phyloP scores from a whole-genome alignment of 2,113 vertebrate genomes.

The Mormyrus lacerda region DNA sequence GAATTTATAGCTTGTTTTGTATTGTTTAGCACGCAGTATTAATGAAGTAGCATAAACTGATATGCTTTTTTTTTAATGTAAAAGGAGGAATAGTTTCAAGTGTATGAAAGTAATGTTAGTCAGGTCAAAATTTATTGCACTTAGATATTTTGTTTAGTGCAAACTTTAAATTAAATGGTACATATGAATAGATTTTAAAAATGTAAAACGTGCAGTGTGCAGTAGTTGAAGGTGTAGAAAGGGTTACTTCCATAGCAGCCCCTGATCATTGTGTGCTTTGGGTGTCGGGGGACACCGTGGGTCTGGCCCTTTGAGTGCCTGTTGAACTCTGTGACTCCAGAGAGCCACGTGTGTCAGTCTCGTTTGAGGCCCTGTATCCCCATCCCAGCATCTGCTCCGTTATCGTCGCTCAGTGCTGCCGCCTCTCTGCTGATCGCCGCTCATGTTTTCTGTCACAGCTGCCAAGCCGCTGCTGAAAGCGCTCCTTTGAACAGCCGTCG shows the following conservation, averaged over 20 bases:
- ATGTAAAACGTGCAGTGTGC: background rate
- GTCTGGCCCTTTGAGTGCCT: background rate
- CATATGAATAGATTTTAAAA: background rate
- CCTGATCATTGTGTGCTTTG: background rate
- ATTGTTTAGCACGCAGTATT: background rate
- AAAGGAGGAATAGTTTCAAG: background rate
- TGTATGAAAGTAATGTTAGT: background rate
- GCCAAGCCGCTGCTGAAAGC: background rate
- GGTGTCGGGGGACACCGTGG: background rate
- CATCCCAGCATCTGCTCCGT: background rate
- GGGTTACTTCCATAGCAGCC: background rate
- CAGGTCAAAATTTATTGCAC: background rate
- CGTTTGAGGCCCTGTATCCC: background rate
- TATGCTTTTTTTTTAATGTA: background rate
- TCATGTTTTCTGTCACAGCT: background rate
- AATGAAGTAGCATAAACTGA: background rate
- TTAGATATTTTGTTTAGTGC: background rate
- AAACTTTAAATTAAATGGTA: background rate
- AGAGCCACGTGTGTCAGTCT: background rate
- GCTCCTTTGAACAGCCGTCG: background rate
- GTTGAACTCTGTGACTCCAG: slow-evolving; percentile 8
- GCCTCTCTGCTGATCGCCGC: background rate
- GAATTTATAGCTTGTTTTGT: background rate
- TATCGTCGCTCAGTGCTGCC: background rate
- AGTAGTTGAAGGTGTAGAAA: background rate